These are phyloP conservation scores for Trochalopteron elliotii DNA, from an alignment of 2,113 vertebrate genomes.

Conservation along the genomic window DNA sequence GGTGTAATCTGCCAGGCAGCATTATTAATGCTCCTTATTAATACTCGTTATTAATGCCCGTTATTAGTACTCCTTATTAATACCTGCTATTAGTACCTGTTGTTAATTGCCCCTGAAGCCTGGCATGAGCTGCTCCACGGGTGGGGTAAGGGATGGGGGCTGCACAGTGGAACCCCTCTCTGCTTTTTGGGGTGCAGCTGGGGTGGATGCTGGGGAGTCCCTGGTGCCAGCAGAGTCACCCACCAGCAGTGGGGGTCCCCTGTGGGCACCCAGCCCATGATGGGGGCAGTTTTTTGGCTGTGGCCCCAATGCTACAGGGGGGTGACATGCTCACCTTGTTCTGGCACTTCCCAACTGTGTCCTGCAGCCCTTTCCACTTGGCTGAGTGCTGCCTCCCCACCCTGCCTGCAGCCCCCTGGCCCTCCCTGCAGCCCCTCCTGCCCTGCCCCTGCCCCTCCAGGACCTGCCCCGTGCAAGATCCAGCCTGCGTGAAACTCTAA, in stretches of 20 bases:
- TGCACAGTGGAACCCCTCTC: accelerated
- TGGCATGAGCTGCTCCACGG: background rate
- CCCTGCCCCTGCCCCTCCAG: background rate
- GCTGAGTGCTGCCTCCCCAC: background rate
- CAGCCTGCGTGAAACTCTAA: constrained; percentile 79
- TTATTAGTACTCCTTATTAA: background rate
- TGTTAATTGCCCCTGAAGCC: background rate
- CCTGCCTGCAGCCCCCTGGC: background rate
- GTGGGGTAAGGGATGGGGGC: background rate
- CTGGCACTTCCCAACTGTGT: background rate
- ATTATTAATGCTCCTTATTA: constrained; percentile 43
- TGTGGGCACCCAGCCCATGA: accelerated
- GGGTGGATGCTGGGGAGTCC: background rate
- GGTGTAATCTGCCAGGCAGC: background rate
- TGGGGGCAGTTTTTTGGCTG: background rate
- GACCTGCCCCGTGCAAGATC: constrained; percentile 63
- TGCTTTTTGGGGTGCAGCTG: background rate
- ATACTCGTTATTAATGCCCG: background rate
- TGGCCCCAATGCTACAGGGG: too few relatives aligned
- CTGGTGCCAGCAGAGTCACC: background rate
- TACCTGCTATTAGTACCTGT: background rate
- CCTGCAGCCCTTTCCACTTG: background rate
- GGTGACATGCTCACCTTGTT: background rate
- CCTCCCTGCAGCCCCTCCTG: background rate
- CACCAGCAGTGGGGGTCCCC: accelerated